phyloP scores from a whole-genome alignment of 2,797 vertebrate species.

The Pangasius sanitwongsei region DNA sequence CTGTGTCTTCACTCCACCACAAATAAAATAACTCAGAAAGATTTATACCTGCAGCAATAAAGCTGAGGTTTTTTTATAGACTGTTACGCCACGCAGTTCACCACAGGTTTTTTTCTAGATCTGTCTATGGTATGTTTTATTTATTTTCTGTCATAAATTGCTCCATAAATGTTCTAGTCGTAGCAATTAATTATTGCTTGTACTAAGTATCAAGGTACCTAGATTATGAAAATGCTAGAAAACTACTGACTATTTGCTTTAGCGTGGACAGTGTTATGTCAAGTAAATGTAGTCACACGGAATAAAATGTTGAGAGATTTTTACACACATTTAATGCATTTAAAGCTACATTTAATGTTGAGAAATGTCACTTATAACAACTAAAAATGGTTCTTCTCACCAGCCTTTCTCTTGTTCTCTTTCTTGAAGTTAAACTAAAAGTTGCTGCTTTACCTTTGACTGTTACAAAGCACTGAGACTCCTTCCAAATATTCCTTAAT shows the following conservation, averaged over 20 bases:
- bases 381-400: not conserved
- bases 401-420: not conserved
- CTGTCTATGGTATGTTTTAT: not conserved
- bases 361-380: not conserved
- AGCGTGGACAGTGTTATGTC: not conserved
- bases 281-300: not conserved
- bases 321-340: not conserved
- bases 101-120: not conserved
- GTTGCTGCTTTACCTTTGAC: not conserved
- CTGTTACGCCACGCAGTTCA: not conserved
- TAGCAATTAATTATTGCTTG: not conserved
- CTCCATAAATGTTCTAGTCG: not conserved
- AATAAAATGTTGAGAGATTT: not conserved
- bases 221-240: not conserved
- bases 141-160: not conserved
- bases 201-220: not conserved
- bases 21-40: not conserved
- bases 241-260: not conserved
- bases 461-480: not conserved
- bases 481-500: not conserved
- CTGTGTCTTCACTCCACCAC: not conserved
- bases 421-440: not conserved
- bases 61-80: not conserved
- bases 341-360: not conserved
- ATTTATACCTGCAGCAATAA: conserved; percentile 5